Evolutionary conservation across 2,113 vertebrate genomes (phyloP), one percentile per base, ranked within the genome.

Genomic region (Acrocephalus kingi): DNA sequence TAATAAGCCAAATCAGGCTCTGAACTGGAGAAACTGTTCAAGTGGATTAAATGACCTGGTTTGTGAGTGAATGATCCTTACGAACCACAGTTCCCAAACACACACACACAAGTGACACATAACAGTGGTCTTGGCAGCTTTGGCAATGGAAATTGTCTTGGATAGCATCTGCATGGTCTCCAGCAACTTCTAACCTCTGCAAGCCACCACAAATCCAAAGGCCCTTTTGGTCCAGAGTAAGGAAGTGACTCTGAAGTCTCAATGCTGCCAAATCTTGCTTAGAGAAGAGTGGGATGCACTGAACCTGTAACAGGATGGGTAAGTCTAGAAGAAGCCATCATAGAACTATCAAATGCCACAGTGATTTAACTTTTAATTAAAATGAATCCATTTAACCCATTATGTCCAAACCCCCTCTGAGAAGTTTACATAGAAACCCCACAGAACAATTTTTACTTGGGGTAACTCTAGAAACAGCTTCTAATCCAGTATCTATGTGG

Each of bases 141-240:
- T 94, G 96, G 91, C 55, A 93, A 89, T 3, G 10, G 25, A 45
- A 67, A 86, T 46, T 8, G 30, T 94, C 89, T 94, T 18, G 9
- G 52, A 67, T 4, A 55, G 59, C 75, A 82, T 71, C 94, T 87
- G 87, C 16, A 41, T 2, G 82, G 87, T 91, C 84, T 96, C 95
- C 75, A 64, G 72, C 56, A 83, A 30, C 56, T 69, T 74, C 74
- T 51, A 1, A 31, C 63, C 93, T 92, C 92, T 4, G 79, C 96
- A 83, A 95, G 85, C 92, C 52, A 84, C 86, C 68, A 37, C 4
- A 45, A 82, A 85, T 63, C 84, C 94, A 93, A 94, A 97, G 96
- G 92, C 87, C 75, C 35, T 5, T 97, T 96, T 98, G 97, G 97
- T 98, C 97, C 96, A 33, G 83, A 81, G 72, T 76, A 46, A 95